Evolutionary conservation across 2,113 vertebrate species (phyloP).

Genomic region (Tetrax tetrax): DNA sequence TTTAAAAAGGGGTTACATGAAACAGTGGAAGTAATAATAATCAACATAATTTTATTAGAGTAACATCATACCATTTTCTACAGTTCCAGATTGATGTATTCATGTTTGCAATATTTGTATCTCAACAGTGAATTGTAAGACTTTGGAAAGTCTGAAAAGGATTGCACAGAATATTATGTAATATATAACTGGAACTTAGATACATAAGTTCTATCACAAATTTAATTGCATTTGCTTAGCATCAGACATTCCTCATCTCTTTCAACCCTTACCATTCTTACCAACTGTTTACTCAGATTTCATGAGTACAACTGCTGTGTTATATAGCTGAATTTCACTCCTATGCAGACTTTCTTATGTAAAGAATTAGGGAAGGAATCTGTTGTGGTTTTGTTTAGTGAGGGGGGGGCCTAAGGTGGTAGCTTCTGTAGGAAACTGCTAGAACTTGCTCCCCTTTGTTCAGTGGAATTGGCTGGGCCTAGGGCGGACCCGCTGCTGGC

Average conservation of each 20-base stretch:
- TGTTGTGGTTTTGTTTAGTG: no score
- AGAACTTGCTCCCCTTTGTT: no score
- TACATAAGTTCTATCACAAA: background rate
- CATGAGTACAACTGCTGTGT: background rate
- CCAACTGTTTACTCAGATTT: background rate
- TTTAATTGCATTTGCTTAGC: background rate
- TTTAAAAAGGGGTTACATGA: background rate
- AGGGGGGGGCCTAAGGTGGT: no score
- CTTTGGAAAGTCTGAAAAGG: background rate
- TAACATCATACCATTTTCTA: background rate
- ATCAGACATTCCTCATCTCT: background rate
- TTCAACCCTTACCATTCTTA: background rate
- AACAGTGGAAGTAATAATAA: background rate
- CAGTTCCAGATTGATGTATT: background rate
- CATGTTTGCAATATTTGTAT: background rate
- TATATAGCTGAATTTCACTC: background rate
- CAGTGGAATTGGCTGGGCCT: no score
- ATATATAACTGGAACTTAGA: background rate
- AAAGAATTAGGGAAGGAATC: background rate
- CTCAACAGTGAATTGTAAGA: background rate
- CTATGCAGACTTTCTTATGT: background rate
- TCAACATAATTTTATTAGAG: background rate
- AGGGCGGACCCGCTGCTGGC: no score
- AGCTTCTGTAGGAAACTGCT: no score
- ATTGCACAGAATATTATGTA: background rate